Evolutionary conservation across 1,140 invertebrate genomes (phyloP), one percentile per base, ranked within the genome.

Genomic region (Anoplolepis gracilipes): DNA sequence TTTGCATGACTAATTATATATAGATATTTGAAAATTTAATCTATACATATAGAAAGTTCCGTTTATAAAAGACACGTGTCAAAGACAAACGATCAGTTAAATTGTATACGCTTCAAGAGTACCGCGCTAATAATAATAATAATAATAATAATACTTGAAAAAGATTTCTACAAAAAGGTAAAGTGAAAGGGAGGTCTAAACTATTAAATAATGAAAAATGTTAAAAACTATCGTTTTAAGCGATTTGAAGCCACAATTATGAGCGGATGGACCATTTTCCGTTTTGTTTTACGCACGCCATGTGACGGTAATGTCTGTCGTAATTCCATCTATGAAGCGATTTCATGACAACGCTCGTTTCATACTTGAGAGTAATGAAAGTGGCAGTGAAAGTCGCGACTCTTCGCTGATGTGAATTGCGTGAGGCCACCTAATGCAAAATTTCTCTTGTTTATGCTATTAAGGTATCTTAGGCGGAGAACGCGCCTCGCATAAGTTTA

Each of bases 371-470:
- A 70, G 64, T 79, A 67, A 89, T 82, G 88, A 89, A 89, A 89
- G 88, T 89, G 53, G 57, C 55, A 75, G 88, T 89, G 88, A 89
- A 89, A 89, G 88, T 89, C 67, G 64, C 46, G 76, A 72, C 57
- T 28, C 28, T 57, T 61, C 85, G 76, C 64, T 49, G n/a, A n/a
- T n/a, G 70, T 72, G 81, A 88, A 86, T 88, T 77, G 33, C 87
- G 73, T 39, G 73, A n/a, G 19, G 16, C 30, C 53, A n/a, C 28
- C 76, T 70, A 77, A 70, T 73, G 76, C 64, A 61, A 61, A 89
- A 87, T 89, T 89, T 89, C 88, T 84, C 88, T 67, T 65, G 53
- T 86, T 76, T 19, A 49, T 77, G 30, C 64, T 7, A 28, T 19
- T 72, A 55, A 19, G 33, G 25, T 33, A 36, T 10, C 16, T 16